Base-by-base conservation (phyloP, 2,797 vertebrate species). In the Simalia tracyae region DNA sequence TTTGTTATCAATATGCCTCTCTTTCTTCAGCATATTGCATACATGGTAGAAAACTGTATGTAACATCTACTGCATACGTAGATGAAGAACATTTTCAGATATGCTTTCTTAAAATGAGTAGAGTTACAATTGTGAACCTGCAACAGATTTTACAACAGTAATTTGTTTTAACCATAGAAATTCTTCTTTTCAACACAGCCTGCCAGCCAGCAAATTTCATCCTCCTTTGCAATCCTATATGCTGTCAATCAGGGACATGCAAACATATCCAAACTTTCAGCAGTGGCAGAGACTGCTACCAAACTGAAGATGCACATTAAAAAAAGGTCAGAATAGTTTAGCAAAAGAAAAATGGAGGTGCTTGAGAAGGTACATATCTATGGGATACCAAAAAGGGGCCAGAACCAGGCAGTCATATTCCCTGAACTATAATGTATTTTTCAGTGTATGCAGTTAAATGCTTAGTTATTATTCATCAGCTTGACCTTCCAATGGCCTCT, bases 1-100 rank as follows among this genome's bases (percentile, higher is more conserved):
- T 31, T 64, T 90, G 84, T 96, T 96, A 96, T 93, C 87, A 84
- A 5, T 50, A 46, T 57, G 76, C 57, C 24, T 46, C 46, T n/a
- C 22, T n/a, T 66, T 87, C 14, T 81, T 84, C 12, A 86, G 42
- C 68, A 60, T 11, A 90, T 90, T 84, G 95, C 94, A 95, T 95
- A 87, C 4, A 42, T 87, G 56, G 19, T 60, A 86, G 8, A 22
- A 87, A 87, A 60, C n/a, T 42, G 19, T 46, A 3, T 6, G 50
- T 54, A 84, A 90, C 15, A 86, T 36, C n/a, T 14, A 36, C 5
- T 56, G n/a, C 59, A 66, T 66, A 26, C 5, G 36, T 50, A 56
- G 46, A 26, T 11, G 4, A 4, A 50, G 11, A 59, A 12, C 2
- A 64, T 28, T 50, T 54, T n/a, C n/a, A 28, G 66, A 12, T 31